phyloP scores from a whole-genome alignment of 1,140 invertebrate species.

The Nasonia giraulti region DNA sequence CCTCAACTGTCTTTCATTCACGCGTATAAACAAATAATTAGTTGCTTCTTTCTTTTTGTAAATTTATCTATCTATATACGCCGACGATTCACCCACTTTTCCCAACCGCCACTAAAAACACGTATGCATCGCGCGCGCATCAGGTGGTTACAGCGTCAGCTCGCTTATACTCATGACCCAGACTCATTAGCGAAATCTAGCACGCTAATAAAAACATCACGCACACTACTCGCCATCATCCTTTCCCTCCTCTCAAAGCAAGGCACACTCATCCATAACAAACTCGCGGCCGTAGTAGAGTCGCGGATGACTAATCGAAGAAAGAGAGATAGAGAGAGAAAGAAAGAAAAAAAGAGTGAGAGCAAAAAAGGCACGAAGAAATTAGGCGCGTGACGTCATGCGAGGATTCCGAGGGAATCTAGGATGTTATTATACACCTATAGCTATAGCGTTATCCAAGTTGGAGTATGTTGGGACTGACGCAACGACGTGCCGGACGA shows the following conservation, averaged over 20 bases:
- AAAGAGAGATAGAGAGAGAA: too few relatives aligned
- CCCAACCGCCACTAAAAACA: too few relatives aligned
- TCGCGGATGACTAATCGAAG: not conserved
- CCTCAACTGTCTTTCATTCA: too few relatives aligned
- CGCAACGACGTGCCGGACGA: slow-evolving; percentile 2
- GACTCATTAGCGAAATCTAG: slow-evolving; percentile 30
- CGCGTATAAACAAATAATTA: too few relatives aligned
- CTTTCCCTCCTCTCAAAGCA: not conserved
- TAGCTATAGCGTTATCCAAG: not conserved
- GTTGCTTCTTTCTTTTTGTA: too few relatives aligned
- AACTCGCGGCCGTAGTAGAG: not conserved
- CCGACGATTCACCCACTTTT: too few relatives aligned
- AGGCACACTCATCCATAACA: not conserved
- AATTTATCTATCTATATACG: too few relatives aligned
- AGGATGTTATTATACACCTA: not conserved
- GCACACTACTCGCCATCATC: not conserved
- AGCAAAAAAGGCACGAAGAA: not conserved
- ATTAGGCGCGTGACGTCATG: not conserved
- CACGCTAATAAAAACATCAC: slow-evolving; percentile 23
- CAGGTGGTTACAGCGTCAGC: not conserved
- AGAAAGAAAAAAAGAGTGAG: not conserved
- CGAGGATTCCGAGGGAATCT: not conserved
- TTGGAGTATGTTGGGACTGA: not conserved
- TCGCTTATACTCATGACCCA: not conserved
- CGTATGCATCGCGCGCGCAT: too few relatives aligned